A percentile compares a stretch with the other conserved stretches of the same genome.
Evolutionary conservation across 2,888 invertebrate genomes (phyloP).

Genomic region (Hydriomena furcata): DNA sequence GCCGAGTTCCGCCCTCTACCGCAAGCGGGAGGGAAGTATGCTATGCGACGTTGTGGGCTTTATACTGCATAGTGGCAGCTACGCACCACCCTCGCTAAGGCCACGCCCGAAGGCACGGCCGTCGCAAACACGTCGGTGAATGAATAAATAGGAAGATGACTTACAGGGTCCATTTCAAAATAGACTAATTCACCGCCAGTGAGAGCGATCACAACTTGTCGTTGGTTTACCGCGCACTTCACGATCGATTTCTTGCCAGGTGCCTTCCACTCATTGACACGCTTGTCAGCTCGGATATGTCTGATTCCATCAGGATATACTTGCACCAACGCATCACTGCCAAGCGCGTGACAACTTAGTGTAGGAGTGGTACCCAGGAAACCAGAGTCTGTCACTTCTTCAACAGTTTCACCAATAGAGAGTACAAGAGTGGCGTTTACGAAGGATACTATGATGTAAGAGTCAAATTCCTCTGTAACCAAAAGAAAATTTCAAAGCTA

Average conservation of each 20-base stretch:
- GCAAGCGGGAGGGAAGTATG: constrained; percentile 76
- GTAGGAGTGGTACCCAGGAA: constrained; percentile 99
- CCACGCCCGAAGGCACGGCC: constrained; percentile 56
- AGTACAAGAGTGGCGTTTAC: constrained; percentile 98
- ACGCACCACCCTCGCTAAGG: constrained; percentile 68
- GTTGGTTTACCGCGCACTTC: constrained; percentile 98
- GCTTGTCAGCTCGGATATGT: constrained; percentile 98
- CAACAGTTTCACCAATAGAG: constrained; percentile 99
- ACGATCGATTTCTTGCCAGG: constrained; percentile 98
- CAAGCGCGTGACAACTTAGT: constrained; percentile 98
- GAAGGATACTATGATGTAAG: constrained; percentile 99
- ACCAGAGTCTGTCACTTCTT: constrained; percentile 99
- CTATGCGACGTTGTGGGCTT: constrained; percentile 86
- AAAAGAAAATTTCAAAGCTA: constrained; percentile 73
- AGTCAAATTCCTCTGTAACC: constrained; percentile 98
- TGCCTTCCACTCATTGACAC: constrained; percentile 99
- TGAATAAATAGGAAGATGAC: constrained; percentile 49
- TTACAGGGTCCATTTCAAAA: constrained; percentile 99
- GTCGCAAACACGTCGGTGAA: constrained; percentile 65
- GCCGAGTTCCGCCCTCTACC: constrained; percentile 83
- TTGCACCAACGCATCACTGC: constrained; percentile 98
- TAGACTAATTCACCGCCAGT: constrained; percentile 99
- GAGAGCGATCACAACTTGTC: constrained; percentile 98
- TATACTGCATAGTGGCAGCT: constrained; percentile 80
- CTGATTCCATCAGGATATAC: constrained; percentile 99